Evolutionary conservation across 2,113 vertebrate species (phyloP).

Genomic region (Neofelis nebulosa): DNA sequence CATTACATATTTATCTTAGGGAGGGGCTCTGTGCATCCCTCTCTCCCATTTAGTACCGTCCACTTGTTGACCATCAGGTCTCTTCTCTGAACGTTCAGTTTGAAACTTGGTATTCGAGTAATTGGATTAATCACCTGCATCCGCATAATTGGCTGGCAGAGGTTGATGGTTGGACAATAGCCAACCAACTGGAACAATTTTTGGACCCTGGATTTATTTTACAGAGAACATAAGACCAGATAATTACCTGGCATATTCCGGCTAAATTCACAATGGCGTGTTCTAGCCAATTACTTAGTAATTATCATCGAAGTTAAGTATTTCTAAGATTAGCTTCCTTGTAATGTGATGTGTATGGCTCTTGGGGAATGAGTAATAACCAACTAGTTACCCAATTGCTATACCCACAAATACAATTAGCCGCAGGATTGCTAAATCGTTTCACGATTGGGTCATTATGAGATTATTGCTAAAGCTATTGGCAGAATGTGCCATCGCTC

Average conservation of each 20-base stretch:
- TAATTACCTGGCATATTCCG: slow-evolving; percentile 73
- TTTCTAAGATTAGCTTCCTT: neutral
- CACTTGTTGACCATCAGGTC: slow-evolving; percentile 52
- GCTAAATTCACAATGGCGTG: slow-evolving; percentile 56
- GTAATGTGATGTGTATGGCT: neutral
- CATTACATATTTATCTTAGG: slow-evolving; percentile 37
- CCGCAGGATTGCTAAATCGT: slow-evolving; percentile 6
- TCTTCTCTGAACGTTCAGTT: slow-evolving; percentile 1
- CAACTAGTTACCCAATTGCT: slow-evolving; percentile 62
- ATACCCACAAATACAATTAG: slow-evolving; percentile 56
- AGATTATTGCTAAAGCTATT: slow-evolving; percentile 28
- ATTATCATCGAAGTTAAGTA: slow-evolving; percentile 67
- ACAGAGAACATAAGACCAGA: slow-evolving; percentile 65
- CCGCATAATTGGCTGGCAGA: slow-evolving; percentile 21
- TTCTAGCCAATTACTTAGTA: slow-evolving; percentile 74
- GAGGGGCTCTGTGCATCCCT: neutral
- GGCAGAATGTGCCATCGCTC: neutral
- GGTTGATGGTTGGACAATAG: slow-evolving; percentile 16
- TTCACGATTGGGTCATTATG: neutral
- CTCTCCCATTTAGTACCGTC: neutral
- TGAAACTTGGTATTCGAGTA: slow-evolving; percentile 71
- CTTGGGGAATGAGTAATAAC: neutral
- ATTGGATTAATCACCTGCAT: slow-evolving; percentile 68
- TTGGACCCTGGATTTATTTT: slow-evolving; percentile 71
- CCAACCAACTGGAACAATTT: slow-evolving; percentile 67